Conservation (phyloP, 2,113 vertebrate species). For the Xenotilapia caudafasciata region DNA sequence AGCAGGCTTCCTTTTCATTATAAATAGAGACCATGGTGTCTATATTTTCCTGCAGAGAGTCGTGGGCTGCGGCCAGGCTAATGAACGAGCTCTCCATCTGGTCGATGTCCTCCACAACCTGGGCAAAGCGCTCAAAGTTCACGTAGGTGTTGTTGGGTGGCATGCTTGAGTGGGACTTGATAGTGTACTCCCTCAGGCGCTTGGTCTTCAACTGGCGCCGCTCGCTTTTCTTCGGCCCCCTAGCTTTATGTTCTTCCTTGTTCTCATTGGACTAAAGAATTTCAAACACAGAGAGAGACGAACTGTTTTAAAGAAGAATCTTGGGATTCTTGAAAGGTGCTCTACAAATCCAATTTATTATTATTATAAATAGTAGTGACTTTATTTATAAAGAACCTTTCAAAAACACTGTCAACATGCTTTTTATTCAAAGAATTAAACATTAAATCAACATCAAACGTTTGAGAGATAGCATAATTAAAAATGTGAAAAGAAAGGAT, state of each 20-base stretch:
- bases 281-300: not conserved
- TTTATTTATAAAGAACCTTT: not conserved
- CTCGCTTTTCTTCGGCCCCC: conserved; percentile 69
- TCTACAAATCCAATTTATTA: not conserved
- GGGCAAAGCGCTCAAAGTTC: conserved; percentile 88
- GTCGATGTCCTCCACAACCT: conserved; percentile 80
- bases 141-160: conserved; percentile 90
- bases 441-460: not conserved
- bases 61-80: conserved; percentile 60
- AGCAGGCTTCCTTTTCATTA: conserved; percentile 90
- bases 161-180: conserved; percentile 94
- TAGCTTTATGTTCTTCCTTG: conserved; percentile 73
- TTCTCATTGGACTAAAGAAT: conserved; percentile 71
- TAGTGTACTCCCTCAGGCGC: conserved; percentile 86
- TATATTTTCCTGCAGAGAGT: conserved; percentile 84
- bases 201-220: conserved; percentile 85
- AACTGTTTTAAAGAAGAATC: not conserved
- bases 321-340: not conserved
- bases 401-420: not conserved
- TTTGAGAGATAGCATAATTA: accelerated
- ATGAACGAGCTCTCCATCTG: conserved; percentile 62
- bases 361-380: not conserved
- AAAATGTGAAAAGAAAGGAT: not conserved
- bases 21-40: conserved; percentile 86
- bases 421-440: not conserved